Evolutionary conservation across 2,888 invertebrate genomes (phyloP).

Genomic region (Amphimallon solstitiale): DNA sequence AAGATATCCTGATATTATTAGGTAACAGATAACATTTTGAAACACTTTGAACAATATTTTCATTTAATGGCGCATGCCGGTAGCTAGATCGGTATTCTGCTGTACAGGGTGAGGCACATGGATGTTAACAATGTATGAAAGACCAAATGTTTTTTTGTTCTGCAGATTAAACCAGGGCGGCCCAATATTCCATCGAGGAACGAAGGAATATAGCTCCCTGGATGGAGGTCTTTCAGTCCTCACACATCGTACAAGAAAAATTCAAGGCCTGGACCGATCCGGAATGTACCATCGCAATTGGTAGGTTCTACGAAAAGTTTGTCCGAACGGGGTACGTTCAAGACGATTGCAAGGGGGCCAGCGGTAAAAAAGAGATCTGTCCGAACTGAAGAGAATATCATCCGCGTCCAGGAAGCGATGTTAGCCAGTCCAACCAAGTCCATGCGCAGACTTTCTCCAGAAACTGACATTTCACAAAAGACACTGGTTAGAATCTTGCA

Average conservation of each 20-base stretch:
- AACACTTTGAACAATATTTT: too few species aligned
- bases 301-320: too few species aligned
- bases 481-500: too few species aligned
- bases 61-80: too few species aligned
- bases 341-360: too few species aligned
- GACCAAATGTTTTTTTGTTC: too few species aligned
- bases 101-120: slow-evolving; percentile 1
- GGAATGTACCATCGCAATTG: too few species aligned
- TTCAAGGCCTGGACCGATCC: slow-evolving; percentile 18
- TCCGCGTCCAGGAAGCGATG: slow-evolving; percentile 21
- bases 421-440: slow-evolving; percentile 17
- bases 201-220: slow-evolving; percentile 18
- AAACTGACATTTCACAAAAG: neutral
- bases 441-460: slow-evolving; percentile 22
- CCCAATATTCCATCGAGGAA: slow-evolving; percentile 13
- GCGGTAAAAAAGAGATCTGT: too few species aligned
- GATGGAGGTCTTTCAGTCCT: slow-evolving; percentile 17
- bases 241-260: slow-evolving; percentile 17
- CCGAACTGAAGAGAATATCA: neutral
- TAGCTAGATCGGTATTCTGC: too few species aligned
- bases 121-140: slow-evolving; percentile 21
- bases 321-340: too few species aligned
- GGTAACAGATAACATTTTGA: too few species aligned
- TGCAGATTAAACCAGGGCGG: neutral
- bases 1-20: too few species aligned